Conservation (phyloP, 2,888 invertebrate genomes). For the Cantharis flavilabris region DNA sequence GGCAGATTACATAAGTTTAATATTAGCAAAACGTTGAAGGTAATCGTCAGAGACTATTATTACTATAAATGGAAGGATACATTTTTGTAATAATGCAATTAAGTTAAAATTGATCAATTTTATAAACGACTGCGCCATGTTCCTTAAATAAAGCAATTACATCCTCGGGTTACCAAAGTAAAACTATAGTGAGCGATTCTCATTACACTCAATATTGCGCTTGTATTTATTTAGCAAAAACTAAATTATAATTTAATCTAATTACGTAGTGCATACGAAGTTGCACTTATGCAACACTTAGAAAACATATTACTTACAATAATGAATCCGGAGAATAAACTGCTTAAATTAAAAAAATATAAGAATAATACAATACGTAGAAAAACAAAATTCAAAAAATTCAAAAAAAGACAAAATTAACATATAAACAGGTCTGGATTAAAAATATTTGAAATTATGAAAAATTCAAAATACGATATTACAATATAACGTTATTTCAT, state of each 20-base stretch:
- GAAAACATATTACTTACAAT: neutral
- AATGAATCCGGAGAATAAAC: neutral
- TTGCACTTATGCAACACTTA: neutral
- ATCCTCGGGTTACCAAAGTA: neutral
- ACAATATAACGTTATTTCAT: too few species aligned
- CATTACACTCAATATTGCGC: neutral
- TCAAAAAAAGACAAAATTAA: too few species aligned
- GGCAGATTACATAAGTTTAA: too few species aligned
- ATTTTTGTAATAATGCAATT: neutral
- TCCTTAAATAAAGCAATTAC: neutral
- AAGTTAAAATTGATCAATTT: neutral
- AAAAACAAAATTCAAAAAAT: too few species aligned
- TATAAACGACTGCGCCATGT: neutral
- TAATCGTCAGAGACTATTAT: neutral
- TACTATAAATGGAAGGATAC: neutral
- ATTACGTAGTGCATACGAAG: neutral
- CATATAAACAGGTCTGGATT: too few species aligned
- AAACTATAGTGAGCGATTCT: neutral
- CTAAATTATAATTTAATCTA: neutral
- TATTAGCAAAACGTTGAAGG: too few species aligned
- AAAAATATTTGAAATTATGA: too few species aligned
- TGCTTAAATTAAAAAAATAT: neutral
- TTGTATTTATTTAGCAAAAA: neutral
- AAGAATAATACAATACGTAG: too few species aligned
- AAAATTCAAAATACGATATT: too few species aligned